Percentiles rank a stretch among this genome's conserved stretches.
Conservation (phyloP, 2,888 invertebrate genomes). For the Chloroclystis v-ata region DNA sequence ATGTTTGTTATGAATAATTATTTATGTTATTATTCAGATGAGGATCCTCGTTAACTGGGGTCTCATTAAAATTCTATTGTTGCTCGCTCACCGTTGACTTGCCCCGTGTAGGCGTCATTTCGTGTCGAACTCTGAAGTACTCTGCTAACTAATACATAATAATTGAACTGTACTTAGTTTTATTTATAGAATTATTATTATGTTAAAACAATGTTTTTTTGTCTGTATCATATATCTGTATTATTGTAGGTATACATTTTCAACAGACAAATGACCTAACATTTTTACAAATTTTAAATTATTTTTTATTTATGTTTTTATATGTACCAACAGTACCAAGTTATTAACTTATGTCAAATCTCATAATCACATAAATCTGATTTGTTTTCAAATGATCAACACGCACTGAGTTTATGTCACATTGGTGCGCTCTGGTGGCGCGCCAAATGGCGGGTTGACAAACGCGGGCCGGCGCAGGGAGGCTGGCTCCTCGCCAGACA, state of each 20-base stretch:
- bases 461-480: conserved; percentile 34
- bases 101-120: conserved; percentile 47
- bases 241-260: too few relatives aligned
- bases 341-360: too few relatives aligned
- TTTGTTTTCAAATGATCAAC: conserved; percentile 28
- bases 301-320: too few relatives aligned
- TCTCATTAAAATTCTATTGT: conserved; percentile 73
- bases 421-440: conserved; percentile 50
- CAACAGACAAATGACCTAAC: too few relatives aligned
- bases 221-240: too few relatives aligned
- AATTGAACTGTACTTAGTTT: conserved; percentile 19
- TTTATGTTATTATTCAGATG: conserved; percentile 70
- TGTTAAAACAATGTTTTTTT: too few relatives aligned
- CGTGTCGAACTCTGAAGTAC: conserved; percentile 45
- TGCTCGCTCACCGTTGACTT: conserved; percentile 48
- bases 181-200: too few relatives aligned
- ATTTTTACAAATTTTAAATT: too few relatives aligned
- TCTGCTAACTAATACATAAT: conserved; percentile 26
- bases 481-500: conserved; percentile 42
- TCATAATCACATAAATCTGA: neutral
- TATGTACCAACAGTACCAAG: too few relatives aligned
- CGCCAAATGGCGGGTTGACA: conserved; percentile 49
- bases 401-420: conserved; percentile 44
- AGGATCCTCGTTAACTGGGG: conserved; percentile 58
- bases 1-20: conserved; percentile 65